Percentiles rank a stretch among this genome's conserved stretches.
Conservation (phyloP, 2,797 vertebrate genomes). For the Sparidentex hasta region DNA sequence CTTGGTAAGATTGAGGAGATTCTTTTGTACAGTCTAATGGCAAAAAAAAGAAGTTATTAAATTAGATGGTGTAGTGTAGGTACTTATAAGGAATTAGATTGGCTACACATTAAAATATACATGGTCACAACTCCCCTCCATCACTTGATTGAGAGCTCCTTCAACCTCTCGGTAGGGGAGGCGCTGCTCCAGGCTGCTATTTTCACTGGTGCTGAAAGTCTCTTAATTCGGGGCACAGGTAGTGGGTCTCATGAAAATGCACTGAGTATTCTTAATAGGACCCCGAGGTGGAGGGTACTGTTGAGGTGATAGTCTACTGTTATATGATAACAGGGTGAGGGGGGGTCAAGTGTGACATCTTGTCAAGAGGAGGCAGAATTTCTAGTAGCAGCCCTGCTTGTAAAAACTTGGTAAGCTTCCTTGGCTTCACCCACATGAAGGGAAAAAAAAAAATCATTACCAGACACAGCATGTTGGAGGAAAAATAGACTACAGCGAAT, state of each 20-base stretch:
- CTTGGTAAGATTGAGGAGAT: not conserved
- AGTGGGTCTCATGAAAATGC: conserved; percentile 57
- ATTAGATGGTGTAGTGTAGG: conserved; percentile 5
- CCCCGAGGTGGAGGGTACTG: conserved; percentile 46
- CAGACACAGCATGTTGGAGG: conserved; percentile 39
- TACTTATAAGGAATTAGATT: conserved; percentile 23
- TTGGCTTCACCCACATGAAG: conserved; percentile 31
- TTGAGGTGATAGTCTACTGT: conserved; percentile 52
- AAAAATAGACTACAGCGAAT: conserved; percentile 20
- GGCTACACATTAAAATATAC: conserved; percentile 48
- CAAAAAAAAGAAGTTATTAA: not conserved
- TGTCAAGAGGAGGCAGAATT: conserved; percentile 50
- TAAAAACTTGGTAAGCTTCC: conserved; percentile 58
- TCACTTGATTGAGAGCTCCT: conserved; percentile 60
- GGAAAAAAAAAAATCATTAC: conserved; percentile 51
- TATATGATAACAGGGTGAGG: conserved; percentile 39
- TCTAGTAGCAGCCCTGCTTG: conserved; percentile 53
- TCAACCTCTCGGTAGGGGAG: conserved; percentile 51
- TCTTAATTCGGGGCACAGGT: conserved; percentile 63
- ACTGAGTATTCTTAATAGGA: conserved; percentile 61
- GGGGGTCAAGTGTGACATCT: conserved; percentile 52
- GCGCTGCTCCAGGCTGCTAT: conserved; percentile 41
- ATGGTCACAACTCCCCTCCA: conserved; percentile 44
- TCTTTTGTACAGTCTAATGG: not conserved
- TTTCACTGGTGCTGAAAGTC: conserved; percentile 51